Base-by-base conservation (phyloP, 2,888 invertebrate species). In the Metacarcinus magister region DNA sequence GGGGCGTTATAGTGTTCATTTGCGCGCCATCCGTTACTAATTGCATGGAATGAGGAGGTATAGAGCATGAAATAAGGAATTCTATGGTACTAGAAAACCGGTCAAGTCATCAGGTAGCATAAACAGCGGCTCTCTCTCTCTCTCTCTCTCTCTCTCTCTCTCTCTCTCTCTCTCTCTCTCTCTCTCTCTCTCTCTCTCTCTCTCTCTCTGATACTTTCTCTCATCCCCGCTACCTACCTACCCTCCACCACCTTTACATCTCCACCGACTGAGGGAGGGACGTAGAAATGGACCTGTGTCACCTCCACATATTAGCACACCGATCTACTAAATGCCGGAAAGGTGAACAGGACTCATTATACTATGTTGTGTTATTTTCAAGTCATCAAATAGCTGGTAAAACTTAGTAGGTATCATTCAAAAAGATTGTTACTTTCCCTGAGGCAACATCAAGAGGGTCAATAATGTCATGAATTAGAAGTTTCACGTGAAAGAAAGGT, bases 61-160 rank as follows among this genome's bases (percentile, higher is more conserved):
- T 13, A 82, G 82, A 82, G 82, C 82, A 32, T 82, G 82, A 82
- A 82, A 82, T 75, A 54, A 7, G 23, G 67, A 67, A n/a, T 67
- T 67, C 67, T n/a, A 32, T 82, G 82, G 82, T 10, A 82, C 32
- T 82, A 32, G 32, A 82, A 32, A 32, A 32, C 82, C 82, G 13
- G 32, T 32, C 28, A 82, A 82, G 82, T 82, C 82, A 82, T 82
- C 82, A 32, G 32, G 32, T 32, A 82, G 82, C 28, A 82, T 32
- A 82, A 10, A 82, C 16, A 32, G 32, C 32, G 23, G 32, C 82
- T 82, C 32, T 16, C 32, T 39, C 39, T 54, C 19, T 19, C 54
- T 19, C 10, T 54, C 54, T 54, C 32, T 28, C 28, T n/a, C n/a
- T n/a, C 82, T 82, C 32, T 16, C 32, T 39, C 39, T 54, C 19